Evolutionary conservation across 2,113 vertebrate species (phyloP), one percentile per base, ranked within the genome.

Genomic region (Hyla sarda): DNA sequence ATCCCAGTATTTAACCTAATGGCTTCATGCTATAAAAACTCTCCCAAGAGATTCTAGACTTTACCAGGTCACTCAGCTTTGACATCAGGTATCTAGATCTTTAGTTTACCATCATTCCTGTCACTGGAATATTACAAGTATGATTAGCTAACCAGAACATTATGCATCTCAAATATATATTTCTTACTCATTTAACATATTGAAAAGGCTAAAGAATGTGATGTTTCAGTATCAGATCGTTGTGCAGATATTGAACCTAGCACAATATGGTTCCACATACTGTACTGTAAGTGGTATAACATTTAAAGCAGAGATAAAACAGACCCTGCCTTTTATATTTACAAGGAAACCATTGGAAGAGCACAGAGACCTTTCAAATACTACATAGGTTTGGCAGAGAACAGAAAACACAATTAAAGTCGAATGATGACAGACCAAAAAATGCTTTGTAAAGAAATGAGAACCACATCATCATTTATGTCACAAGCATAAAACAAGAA

Each of bases 371-470:
- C 41, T 80, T 67, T 85, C 74, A 85, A 50, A 78, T 52, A 79
- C 54, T 58, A 67, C 62, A 71, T 54, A 62, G 58, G 58, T 78
- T 78, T 78, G 76, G 76, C 84, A 85, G 65, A 50, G 25, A 79
- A 52, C 28, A 67, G 74, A 78, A 78, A 85, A 85, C 69, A 85
- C 73, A 85, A 85, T 79, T 78, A 71, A 54, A 34, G 76, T 67
- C 48, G 74, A 85, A 79, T 32, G 48, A 80, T 80, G 76, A 78
- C 58, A 78, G 76, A 79, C 75, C 58, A 78, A 62, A 58, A 77
- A 62, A 80, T 80, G 54, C 77, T 80, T 62, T 62, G 77, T 80
- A 80, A 32, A 85, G 76, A 85, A 85, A 80, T 85, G 30, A 69
- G 45, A 85, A 85, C 58, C 73, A 77, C n/a, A n/a, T n/a, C 62